phyloP scores from a whole-genome alignment of 2,888 invertebrate species.

The Anorthoa munda region DNA sequence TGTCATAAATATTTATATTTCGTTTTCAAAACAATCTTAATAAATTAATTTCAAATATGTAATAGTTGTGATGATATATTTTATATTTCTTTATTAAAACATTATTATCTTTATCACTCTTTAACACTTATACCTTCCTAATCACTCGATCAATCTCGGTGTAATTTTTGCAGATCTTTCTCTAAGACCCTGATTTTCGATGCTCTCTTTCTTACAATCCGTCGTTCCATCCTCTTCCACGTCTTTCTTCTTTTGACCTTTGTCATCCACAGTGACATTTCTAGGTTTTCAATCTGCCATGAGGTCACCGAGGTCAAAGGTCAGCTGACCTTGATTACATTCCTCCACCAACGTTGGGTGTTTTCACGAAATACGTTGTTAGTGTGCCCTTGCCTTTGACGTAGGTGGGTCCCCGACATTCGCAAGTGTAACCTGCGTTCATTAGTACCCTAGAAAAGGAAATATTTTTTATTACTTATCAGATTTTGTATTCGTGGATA shows the following conservation, averaged over 20 bases:
- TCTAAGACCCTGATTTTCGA: constrained; percentile 34
- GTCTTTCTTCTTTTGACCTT: constrained; percentile 18
- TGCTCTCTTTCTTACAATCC: not conserved
- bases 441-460: constrained; percentile 92
- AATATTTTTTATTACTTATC: not conserved
- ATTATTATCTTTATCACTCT: not conserved
- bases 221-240: not conserved
- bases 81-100: not conserved
- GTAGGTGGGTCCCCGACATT: constrained; percentile 97
- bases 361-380: constrained; percentile 97
- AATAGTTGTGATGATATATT: too few relatives aligned
- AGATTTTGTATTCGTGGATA: too few relatives aligned
- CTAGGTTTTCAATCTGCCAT: constrained; percentile 44
- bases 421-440: constrained; percentile 96
- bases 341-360: constrained; percentile 87
- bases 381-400: constrained; percentile 99
- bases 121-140: not conserved
- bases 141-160: not conserved
- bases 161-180: not conserved
- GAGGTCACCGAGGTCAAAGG: constrained; percentile 36
- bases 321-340: constrained; percentile 77
- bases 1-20: not conserved
- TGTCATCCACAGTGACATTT: constrained; percentile 4
- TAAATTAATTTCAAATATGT: not conserved
- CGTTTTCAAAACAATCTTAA: not conserved